Conservation (phyloP, 2,113 vertebrate species). For the Pardalotus punctatus region DNA sequence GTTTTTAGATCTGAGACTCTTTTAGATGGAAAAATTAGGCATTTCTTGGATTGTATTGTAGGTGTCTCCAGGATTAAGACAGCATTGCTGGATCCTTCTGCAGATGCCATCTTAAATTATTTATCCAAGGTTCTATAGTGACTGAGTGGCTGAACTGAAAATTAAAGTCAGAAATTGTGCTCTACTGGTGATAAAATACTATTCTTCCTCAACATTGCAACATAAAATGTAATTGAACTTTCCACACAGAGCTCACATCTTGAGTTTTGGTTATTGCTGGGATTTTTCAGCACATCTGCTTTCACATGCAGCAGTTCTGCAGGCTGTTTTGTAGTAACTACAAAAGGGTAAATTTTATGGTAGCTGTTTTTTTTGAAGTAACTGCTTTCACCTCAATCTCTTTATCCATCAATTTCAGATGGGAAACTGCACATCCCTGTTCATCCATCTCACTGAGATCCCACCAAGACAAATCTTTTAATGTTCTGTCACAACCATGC, state of each 20-base stretch:
- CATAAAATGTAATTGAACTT: background rate
- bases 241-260: background rate
- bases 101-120: background rate
- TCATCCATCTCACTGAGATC: background rate
- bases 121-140: background rate
- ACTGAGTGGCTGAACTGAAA: background rate
- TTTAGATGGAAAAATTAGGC: background rate
- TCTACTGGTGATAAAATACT: background rate
- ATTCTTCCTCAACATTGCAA: background rate
- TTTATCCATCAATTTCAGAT: background rate
- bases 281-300: background rate
- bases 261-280: background rate
- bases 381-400: background rate
- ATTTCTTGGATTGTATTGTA: background rate
- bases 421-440: background rate
- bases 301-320: background rate
- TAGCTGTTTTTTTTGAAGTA: background rate
- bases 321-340: background rate
- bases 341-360: background rate
- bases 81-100: background rate
- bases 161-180: background rate
- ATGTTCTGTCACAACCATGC: background rate
- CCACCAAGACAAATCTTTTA: background rate
- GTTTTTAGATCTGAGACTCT: background rate
- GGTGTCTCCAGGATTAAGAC: background rate